phyloP scores from a whole-genome alignment of 2,113 vertebrate genomes.

The Chloropsis cyanopogon region DNA sequence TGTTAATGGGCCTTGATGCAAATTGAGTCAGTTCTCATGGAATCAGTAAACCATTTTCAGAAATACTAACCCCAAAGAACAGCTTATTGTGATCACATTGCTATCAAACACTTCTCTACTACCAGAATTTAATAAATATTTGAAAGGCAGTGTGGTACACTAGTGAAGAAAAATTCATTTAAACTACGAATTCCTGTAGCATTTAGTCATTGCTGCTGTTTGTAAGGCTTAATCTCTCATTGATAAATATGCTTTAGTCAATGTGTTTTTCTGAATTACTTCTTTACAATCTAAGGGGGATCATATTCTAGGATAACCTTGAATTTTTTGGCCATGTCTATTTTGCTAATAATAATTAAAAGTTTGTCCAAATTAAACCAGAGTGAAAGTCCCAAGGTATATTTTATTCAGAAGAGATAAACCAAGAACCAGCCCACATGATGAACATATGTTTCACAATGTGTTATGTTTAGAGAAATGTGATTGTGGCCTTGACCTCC shows the following conservation, averaged over 20 bases:
- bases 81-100: background rate
- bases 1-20: background rate
- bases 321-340: background rate
- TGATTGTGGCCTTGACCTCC: background rate
- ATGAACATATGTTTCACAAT: background rate
- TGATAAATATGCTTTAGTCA: background rate
- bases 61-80: background rate
- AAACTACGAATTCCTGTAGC: background rate
- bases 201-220: background rate
- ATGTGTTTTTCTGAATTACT: background rate
- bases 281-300: background rate
- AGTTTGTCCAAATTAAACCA: background rate
- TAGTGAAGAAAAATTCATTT: background rate
- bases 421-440: background rate
- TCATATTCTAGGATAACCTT: background rate
- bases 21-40: background rate
- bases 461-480: background rate
- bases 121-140: background rate
- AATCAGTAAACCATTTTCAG: background rate
- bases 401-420: background rate
- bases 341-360: background rate
- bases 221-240: background rate
- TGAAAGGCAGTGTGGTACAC: background rate
- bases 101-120: background rate
- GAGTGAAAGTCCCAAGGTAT: background rate